Evolutionary conservation across 2,113 vertebrate genomes (phyloP).

Genomic region (Scolopax mira): DNA sequence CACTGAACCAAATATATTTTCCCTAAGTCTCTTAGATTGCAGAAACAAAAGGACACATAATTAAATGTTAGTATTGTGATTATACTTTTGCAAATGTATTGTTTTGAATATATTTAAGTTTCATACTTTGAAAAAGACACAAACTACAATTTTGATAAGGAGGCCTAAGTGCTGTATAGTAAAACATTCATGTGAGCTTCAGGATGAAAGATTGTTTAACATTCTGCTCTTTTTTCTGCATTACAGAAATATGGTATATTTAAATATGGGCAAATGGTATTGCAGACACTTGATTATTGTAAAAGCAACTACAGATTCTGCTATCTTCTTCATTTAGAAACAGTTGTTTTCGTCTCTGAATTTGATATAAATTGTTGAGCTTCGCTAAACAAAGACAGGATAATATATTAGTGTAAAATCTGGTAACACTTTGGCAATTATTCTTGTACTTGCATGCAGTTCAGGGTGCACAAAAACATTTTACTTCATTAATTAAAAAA

Average conservation of each 20-base stretch:
- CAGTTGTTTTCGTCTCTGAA: background rate
- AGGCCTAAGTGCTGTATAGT: background rate
- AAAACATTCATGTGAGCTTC: background rate
- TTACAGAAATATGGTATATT: background rate
- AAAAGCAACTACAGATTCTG: conserved; percentile 5
- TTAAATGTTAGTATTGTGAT: background rate
- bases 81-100: background rate
- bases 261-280: background rate
- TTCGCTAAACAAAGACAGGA: background rate
- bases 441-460: background rate
- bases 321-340: background rate
- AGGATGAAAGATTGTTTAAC: background rate
- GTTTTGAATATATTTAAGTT: background rate
- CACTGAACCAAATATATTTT: background rate
- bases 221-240: background rate
- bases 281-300: background rate
- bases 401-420: background rate
- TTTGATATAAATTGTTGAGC: background rate
- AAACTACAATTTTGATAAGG: background rate
- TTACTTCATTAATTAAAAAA: background rate
- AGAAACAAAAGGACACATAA: background rate
- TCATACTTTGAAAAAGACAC: background rate
- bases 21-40: background rate
- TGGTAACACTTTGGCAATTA: background rate
- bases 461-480: background rate